phyloP scores from a whole-genome alignment of 1,140 invertebrate species.

The Berghia stephanieae region DNA sequence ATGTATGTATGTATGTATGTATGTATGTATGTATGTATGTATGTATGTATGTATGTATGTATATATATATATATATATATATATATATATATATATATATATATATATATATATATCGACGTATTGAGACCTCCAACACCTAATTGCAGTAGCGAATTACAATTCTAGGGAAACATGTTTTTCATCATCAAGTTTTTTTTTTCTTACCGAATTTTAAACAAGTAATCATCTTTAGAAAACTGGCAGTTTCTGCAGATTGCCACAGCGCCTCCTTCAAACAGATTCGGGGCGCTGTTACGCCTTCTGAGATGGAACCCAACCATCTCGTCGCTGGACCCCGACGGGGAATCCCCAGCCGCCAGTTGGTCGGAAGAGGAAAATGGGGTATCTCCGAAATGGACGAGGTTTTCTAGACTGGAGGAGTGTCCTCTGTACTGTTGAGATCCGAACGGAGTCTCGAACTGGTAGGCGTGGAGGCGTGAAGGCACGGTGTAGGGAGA shows the following conservation, averaged over 20 bases:
- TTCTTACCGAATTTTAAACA: conserved; percentile 28
- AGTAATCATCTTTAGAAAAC: conserved; percentile 21
- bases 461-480: not conserved
- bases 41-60: no score
- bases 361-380: not conserved
- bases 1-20: no score
- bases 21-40: no score
- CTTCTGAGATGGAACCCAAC: not conserved
- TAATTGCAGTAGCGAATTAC: no score
- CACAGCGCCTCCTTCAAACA: not conserved
- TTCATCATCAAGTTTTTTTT: no score
- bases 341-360: not conserved
- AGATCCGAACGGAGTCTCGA: not conserved
- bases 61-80: no score
- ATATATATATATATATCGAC: no score
- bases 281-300: not conserved
- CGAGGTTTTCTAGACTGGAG: conserved; percentile 25
- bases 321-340: no score
- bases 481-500: not conserved
- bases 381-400: not conserved
- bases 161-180: no score
- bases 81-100: no score
- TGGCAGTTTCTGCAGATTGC: conserved; percentile 21
- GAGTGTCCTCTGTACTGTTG: not conserved
- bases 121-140: no score